Evolutionary conservation across 2,113 vertebrate genomes (phyloP), one percentile per base, ranked within the genome.

Genomic region (Dermatemys mawii): DNA sequence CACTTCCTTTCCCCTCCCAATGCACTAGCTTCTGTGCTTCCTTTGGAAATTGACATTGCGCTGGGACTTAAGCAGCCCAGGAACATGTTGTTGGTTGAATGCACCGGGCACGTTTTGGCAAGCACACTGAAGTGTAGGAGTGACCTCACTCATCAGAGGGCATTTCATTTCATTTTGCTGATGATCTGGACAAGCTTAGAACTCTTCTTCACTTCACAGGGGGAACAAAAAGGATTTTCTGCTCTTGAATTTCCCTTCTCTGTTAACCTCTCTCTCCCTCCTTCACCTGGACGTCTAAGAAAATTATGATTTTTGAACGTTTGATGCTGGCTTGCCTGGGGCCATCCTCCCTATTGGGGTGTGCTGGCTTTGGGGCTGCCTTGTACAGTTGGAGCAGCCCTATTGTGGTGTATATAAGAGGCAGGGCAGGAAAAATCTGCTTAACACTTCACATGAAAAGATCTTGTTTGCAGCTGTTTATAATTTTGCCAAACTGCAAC

Each of bases 121-220:
- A 73, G 79, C 55, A 27, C 67, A 21, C 70, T 60, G 55, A 91
- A 95, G 48, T 0, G 0, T 49, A 80, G 51, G 91, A 24, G 2
- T 94, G 90, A 93, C 80, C 93, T 94, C 87, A 91, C 85, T 54
- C 90, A 29, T 50, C 76, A 78, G 16, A 3, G 8, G 49, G 82
- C 94, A 32, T 63, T 2, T 97, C 90, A 95, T 97, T 93, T 93
- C 93, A 94, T 96, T 93, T 0, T 2, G 63, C 91, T 97, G 93
- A 94, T 89, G 88, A 93, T 85, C 57, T 3, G 9, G 78, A 93
- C 83, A 88, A 93, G 90, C 53, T 96, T 93, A 97, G 93, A 0
- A 0, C 0, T 0, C 55, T 86, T 73, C 93, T 86, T 80, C 70
- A 48, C 89, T 89, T 86, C 76, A 53, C 81, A 88, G 67, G 83